Conservation (phyloP, 2,888 invertebrate species). For the Athripsodes cinereus region DNA sequence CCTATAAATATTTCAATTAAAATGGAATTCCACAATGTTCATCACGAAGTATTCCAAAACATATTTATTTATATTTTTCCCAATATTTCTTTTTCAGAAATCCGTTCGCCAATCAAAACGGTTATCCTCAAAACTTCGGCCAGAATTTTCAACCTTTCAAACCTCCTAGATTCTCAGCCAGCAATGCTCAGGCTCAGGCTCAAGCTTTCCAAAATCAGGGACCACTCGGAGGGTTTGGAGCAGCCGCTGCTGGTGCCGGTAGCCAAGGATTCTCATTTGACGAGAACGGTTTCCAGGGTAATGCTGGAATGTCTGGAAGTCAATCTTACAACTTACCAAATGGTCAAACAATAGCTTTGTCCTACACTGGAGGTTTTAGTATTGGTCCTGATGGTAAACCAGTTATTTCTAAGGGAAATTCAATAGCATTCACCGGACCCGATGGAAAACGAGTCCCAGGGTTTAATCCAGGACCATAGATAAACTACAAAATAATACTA, state of each 20-base stretch:
- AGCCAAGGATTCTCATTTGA: slow-evolving; percentile 35
- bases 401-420: slow-evolving; percentile 21
- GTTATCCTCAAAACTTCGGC: slow-evolving; percentile 8
- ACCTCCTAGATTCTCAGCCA: slow-evolving; percentile 21
- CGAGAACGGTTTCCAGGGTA: slow-evolving; percentile 29
- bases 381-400: slow-evolving; percentile 29
- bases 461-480: not conserved
- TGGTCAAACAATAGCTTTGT: slow-evolving; percentile 38
- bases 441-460: slow-evolving; percentile 19
- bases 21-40: no score
- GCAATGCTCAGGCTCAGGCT: slow-evolving; percentile 25
- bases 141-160: slow-evolving; percentile 20
- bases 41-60: no score
- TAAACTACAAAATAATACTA: not conserved
- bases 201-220: slow-evolving; percentile 26
- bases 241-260: slow-evolving; percentile 35
- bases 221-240: slow-evolving; percentile 33
- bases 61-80: no score
- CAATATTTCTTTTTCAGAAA: not conserved
- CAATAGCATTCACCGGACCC: slow-evolving; percentile 23
- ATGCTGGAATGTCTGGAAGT: slow-evolving; percentile 36
- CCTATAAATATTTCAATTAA: no score
- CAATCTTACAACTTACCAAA: slow-evolving; percentile 38
- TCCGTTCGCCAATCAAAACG: not conserved
- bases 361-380: slow-evolving; percentile 36